A percentile compares a stretch with the other conserved stretches of the same genome.
phyloP scores from a whole-genome alignment of 2,113 vertebrate species.

The Ursus arctos region DNA sequence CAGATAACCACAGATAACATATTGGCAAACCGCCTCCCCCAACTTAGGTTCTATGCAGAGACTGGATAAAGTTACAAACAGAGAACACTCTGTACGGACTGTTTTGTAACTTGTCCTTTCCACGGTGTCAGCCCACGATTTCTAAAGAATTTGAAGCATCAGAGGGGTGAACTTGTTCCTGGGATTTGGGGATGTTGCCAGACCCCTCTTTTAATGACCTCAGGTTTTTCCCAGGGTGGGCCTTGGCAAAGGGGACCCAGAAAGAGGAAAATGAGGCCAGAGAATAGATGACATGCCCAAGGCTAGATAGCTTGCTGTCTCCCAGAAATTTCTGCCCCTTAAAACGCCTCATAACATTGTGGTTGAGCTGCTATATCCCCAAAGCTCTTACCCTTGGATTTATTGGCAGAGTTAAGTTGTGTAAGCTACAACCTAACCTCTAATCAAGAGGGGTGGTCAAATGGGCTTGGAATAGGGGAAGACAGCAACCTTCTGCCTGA shows the following conservation, averaged over 20 bases:
- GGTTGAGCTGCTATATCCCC: conserved; percentile 16
- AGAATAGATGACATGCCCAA: not conserved
- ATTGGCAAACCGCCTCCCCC: conserved; percentile 52
- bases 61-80: conserved; percentile 58
- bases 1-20: conserved; percentile 72
- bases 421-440: not conserved
- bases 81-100: conserved; percentile 36
- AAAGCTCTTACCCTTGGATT: conserved; percentile 31
- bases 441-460: not conserved
- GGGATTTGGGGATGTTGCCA: conserved; percentile 47
- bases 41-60: not conserved
- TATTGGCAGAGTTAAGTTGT: not conserved
- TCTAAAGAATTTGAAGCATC: conserved; percentile 69
- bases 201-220: conserved; percentile 53
- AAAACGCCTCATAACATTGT: not conserved
- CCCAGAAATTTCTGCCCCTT: conserved; percentile 9
- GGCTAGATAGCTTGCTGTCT: conserved; percentile 9
- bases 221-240: conserved; percentile 54
- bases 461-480: not conserved
- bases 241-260: conserved; percentile 35
- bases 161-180: conserved; percentile 43
- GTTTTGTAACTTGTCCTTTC: conserved; percentile 71
- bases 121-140: conserved; percentile 64
- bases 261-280: conserved; percentile 64
- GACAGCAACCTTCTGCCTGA: not conserved